These are phyloP conservation scores for Oophaga pumilio DNA, from an alignment of 2,113 vertebrate species.

Conservation along the genomic window DNA sequence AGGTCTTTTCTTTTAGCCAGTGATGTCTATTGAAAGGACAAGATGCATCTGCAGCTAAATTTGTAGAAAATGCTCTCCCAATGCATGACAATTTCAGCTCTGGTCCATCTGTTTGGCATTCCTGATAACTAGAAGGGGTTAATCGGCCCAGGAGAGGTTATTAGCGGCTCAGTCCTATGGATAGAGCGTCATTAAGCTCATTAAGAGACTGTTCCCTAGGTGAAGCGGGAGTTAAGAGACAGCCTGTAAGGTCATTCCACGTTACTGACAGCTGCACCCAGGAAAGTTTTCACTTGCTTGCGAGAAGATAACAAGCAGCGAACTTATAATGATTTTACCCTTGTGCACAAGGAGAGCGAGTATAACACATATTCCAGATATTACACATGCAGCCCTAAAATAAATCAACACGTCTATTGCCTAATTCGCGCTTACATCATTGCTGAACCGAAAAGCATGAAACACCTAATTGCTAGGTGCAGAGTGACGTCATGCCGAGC, in stretches of 20 bases:
- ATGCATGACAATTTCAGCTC: background rate
- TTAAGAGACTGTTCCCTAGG: slow-evolving; percentile 35
- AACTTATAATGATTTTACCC: slow-evolving; percentile 27
- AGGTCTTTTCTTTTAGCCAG: too few species aligned
- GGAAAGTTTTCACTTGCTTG: slow-evolving; percentile 39
- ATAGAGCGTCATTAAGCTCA: slow-evolving; percentile 49
- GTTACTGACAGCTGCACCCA: slow-evolving; percentile 39
- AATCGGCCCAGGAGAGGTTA: background rate
- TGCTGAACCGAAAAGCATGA: background rate
- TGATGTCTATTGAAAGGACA: too few species aligned
- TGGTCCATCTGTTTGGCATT: background rate
- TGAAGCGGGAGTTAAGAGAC: slow-evolving; percentile 37
- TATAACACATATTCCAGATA: slow-evolving; percentile 33
- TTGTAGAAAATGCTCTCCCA: background rate
- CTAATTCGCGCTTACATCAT: slow-evolving; percentile 38
- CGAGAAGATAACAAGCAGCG: slow-evolving; percentile 31
- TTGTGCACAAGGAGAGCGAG: slow-evolving; percentile 14
- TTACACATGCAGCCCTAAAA: slow-evolving; percentile 28
- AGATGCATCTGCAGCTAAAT: background rate
- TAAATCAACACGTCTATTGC: slow-evolving; percentile 18
- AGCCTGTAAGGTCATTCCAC: slow-evolving; percentile 36
- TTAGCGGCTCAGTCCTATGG: slow-evolving; percentile 18
- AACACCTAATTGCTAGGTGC: background rate
- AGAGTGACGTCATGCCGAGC: too few species aligned
- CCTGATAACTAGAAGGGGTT: background rate